These are phyloP conservation scores for Bombus turneri DNA, from an alignment of 1,140 invertebrate genomes.

Conservation along the genomic window DNA sequence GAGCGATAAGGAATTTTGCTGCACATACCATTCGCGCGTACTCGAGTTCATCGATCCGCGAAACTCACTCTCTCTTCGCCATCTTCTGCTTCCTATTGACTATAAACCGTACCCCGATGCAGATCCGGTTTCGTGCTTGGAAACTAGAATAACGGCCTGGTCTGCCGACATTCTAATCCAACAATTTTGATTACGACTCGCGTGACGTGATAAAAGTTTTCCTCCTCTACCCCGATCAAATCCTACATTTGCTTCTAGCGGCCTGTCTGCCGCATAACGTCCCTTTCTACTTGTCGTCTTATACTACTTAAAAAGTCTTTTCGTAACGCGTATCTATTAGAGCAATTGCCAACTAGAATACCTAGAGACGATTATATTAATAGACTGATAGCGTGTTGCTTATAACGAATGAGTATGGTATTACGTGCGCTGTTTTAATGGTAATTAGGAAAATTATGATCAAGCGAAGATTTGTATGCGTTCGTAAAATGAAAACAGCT, in stretches of 20 bases:
- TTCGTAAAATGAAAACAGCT: not conserved
- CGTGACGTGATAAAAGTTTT: slow-evolving; percentile 53
- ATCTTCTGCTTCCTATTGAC: slow-evolving; percentile 73
- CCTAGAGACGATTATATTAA: not conserved
- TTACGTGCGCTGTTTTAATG: not conserved
- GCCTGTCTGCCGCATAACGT: slow-evolving; percentile 26
- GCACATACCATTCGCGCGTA: slow-evolving; percentile 57
- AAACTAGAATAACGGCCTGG: slow-evolving; percentile 51
- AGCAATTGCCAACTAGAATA: not conserved
- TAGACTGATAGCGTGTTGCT: not conserved
- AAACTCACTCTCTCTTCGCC: slow-evolving; percentile 73
- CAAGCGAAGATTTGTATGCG: not conserved
- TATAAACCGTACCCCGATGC: slow-evolving; percentile 58
- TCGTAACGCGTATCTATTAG: too few species aligned
- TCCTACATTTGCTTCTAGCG: not conserved
- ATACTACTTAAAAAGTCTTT: not conserved
- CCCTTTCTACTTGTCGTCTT: slow-evolving; percentile 38
- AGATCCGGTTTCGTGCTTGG: slow-evolving; percentile 65
- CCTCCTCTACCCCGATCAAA: not conserved
- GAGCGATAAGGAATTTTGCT: slow-evolving; percentile 63
- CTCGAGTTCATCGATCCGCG: slow-evolving; percentile 74
- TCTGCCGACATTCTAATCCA: slow-evolving; percentile 44
- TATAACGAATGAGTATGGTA: not conserved
- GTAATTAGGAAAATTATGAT: not conserved
- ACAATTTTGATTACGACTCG: slow-evolving; percentile 55